A percentile compares a stretch with the other conserved stretches of the same genome.
Evolutionary conservation across 2,797 vertebrate genomes (phyloP).

Genomic region (Pitangus sulphuratus): DNA sequence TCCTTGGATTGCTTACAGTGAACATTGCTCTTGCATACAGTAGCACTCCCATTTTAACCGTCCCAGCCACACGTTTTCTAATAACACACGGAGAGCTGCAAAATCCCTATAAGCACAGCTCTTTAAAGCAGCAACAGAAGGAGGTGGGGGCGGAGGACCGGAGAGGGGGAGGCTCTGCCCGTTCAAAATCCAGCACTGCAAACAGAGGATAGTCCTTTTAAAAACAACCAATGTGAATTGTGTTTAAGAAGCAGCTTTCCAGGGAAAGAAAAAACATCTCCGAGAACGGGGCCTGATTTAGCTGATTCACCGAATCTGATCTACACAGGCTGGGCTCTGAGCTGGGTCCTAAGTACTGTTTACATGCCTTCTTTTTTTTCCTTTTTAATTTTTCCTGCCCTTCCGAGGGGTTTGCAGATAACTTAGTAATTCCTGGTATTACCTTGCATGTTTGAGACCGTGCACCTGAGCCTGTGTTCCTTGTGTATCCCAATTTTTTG

Average conservation of each 20-base stretch:
- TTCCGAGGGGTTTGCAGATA: neutral
- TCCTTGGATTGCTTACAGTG: conserved; percentile 89
- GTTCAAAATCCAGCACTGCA: conserved; percentile 37
- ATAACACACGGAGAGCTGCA: conserved; percentile 75
- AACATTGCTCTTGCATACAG: conserved; percentile 84
- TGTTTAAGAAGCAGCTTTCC: conserved; percentile 48
- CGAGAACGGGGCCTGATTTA: conserved; percentile 13
- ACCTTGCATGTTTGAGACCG: neutral
- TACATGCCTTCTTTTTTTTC: neutral
- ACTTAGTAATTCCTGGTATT: neutral
- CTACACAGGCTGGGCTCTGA: neutral
- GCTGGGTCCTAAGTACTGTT: neutral
- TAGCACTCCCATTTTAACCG: conserved; percentile 83
- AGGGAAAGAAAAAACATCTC: conserved; percentile 33
- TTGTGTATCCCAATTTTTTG: neutral
- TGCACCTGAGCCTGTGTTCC: neutral
- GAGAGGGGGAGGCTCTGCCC: conserved; percentile 2
- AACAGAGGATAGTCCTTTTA: conserved; percentile 48
- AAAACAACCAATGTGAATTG: conserved; percentile 52
- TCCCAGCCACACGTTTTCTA: conserved; percentile 80
- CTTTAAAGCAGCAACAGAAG: conserved; percentile 61
- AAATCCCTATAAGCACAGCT: conserved; percentile 68
- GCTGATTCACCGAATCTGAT: conserved; percentile 35
- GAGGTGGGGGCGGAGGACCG: neutral
- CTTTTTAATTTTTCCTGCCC: neutral